phyloP scores from a whole-genome alignment of 2,888 invertebrate species.

The Caenorhabditis macrosperma region DNA sequence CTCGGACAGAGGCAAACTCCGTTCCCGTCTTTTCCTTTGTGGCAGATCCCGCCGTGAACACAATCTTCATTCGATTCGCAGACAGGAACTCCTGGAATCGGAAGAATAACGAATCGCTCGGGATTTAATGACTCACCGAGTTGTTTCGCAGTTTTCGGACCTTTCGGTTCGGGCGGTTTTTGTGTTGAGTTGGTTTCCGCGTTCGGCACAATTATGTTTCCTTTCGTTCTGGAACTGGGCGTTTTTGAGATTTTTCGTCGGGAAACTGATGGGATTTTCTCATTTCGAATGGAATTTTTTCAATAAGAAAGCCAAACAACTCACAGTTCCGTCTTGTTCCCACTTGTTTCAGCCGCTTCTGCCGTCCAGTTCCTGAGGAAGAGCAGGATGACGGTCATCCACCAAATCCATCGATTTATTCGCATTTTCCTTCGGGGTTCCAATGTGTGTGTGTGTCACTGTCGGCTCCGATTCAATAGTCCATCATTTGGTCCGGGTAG shows the following conservation, averaged over 20 bases:
- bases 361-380: conserved; percentile 32
- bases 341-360: conserved; percentile 6
- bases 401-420: conserved; percentile 55
- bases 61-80: conserved; percentile 76
- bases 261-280: not conserved
- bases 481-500: conserved; percentile 20
- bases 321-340: conserved; percentile 11
- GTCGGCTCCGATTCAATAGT: conserved; percentile 4
- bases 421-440: conserved; percentile 45
- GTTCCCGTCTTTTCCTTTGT: conserved; percentile 68
- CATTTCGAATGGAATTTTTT: conserved; percentile 9
- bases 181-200: too few species aligned
- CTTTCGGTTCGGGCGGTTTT: not conserved
- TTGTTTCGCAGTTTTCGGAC: conserved; percentile 39
- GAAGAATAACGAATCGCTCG: not conserved
- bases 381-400: conserved; percentile 42
- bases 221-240: too few species aligned
- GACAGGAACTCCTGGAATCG: conserved; percentile 65
- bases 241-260: too few species aligned
- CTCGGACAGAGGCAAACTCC: conserved; percentile 76
- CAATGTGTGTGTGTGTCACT: not conserved
- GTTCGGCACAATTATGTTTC: too few species aligned
- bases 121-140: conserved; percentile 6
- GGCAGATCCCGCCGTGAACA: conserved; percentile 75
- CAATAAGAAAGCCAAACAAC: conserved; percentile 7